Percentiles rank a stretch among this genome's conserved stretches.
Conservation (phyloP, 2,113 vertebrate species). For the Dipodomys ordii region DNA sequence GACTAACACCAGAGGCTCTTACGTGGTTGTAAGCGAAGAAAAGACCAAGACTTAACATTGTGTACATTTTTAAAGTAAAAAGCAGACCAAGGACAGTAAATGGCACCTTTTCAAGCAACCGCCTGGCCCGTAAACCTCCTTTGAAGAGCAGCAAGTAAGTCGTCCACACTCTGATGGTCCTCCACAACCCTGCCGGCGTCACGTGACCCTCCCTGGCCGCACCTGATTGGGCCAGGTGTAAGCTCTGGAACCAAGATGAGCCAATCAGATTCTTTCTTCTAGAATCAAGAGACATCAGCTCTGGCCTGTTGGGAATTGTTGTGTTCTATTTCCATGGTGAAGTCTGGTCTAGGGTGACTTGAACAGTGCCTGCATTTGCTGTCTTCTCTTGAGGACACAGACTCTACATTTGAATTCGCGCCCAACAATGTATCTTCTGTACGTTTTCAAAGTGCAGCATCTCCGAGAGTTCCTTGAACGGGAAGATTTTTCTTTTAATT, state of each 20-base stretch:
- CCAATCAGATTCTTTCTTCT: constrained; percentile 2
- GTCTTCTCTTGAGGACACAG: no score
- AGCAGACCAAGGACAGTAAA: neutral
- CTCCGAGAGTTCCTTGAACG: neutral
- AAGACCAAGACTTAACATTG: neutral
- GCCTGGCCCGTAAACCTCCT: neutral
- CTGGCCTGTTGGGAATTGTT: neutral
- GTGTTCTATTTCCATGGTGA: neutral
- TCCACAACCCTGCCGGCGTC: neutral
- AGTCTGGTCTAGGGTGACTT: neutral
- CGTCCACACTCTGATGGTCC: neutral
- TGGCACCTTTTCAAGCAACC: neutral
- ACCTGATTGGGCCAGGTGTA: neutral
- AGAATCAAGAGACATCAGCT: neutral
- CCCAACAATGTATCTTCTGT: neutral
- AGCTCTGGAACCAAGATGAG: neutral
- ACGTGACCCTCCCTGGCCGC: neutral
- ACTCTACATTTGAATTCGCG: neutral
- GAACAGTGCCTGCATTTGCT: neutral
- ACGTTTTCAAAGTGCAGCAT: no score
- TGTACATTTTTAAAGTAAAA: neutral
- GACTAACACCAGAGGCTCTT: neutral
- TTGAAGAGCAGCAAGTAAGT: neutral
- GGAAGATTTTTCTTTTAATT: neutral
- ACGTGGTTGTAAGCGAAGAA: neutral